A percentile compares a stretch with the other conserved stretches of the same genome.
phyloP scores from a whole-genome alignment of 1,140 invertebrate species.

The Camponotus pennsylvanicus region DNA sequence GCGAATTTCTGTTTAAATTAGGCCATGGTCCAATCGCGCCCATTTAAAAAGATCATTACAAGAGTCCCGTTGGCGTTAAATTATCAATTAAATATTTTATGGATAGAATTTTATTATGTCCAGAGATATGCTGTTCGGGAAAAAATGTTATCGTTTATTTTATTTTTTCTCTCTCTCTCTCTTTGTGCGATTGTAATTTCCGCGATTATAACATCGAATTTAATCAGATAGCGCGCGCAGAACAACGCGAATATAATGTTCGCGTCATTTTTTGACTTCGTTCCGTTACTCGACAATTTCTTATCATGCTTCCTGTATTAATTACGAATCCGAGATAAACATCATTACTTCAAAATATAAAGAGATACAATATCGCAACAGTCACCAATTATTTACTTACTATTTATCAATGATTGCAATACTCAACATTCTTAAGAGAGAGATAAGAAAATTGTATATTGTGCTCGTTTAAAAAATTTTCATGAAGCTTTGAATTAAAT shows the following conservation, averaged over 20 bases:
- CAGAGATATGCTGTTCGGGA: not conserved
- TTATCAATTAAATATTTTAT: constrained; percentile 13
- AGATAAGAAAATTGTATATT: constrained; percentile 20
- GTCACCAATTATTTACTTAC: constrained; percentile 15
- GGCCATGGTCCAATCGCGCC: constrained; percentile 48
- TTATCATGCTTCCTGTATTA: constrained; percentile 31
- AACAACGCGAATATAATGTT: not conserved
- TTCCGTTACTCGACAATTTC: constrained; percentile 13
- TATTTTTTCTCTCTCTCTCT: too few species aligned
- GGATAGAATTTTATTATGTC: not conserved
- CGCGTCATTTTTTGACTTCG: not conserved
- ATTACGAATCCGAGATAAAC: constrained; percentile 13
- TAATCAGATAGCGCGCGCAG: not conserved
- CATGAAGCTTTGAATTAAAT: not conserved
- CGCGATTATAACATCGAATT: not conserved
- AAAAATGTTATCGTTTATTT: not conserved
- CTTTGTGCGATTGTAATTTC: not conserved
- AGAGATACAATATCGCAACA: not conserved
- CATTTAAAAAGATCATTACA: not conserved
- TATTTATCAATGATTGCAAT: not conserved
- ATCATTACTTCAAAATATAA: not conserved
- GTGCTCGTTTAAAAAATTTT: constrained; percentile 4
- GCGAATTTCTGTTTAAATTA: constrained; percentile 55
- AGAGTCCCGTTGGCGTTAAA: not conserved
- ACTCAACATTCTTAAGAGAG: constrained; percentile 4